Conservation (phyloP, 2,797 vertebrate species). For the Alca torda region DNA sequence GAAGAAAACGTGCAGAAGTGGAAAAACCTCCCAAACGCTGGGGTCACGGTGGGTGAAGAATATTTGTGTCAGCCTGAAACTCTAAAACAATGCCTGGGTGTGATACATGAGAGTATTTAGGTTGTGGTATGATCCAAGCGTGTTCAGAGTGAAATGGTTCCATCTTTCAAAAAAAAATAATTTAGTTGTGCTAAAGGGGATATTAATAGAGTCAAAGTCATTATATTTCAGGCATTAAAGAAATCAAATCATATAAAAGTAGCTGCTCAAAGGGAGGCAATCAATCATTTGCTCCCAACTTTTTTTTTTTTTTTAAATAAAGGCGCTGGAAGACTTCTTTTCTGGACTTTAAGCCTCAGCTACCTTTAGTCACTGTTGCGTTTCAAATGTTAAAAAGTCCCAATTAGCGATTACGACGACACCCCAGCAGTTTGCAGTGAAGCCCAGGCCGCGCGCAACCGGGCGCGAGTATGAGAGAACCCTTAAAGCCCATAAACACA, state of each 20-base stretch:
- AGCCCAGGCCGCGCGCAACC: not conserved
- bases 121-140: conserved; percentile 31
- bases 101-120: not conserved
- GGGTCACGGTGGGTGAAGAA: not conserved
- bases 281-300: conserved; percentile 39
- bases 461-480: not conserved
- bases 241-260: conserved; percentile 35
- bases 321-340: not conserved
- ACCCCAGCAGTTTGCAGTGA: not conserved
- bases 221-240: conserved; percentile 20
- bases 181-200: conserved; percentile 27
- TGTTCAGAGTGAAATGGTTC: conserved; percentile 40
- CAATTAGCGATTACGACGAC: not conserved
- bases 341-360: not conserved
- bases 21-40: not conserved
- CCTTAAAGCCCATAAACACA: not conserved
- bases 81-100: not conserved
- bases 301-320: not conserved
- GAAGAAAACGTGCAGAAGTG: not conserved
- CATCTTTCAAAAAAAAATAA: conserved; percentile 47
- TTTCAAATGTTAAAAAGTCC: not conserved
- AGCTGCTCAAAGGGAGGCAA: conserved; percentile 44
- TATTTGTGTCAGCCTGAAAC: conserved; percentile 44
- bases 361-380: not conserved
- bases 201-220: conserved; percentile 51